Base-by-base conservation (phyloP, 1,140 invertebrate species). In the Cataglyphis hispanica region DNA sequence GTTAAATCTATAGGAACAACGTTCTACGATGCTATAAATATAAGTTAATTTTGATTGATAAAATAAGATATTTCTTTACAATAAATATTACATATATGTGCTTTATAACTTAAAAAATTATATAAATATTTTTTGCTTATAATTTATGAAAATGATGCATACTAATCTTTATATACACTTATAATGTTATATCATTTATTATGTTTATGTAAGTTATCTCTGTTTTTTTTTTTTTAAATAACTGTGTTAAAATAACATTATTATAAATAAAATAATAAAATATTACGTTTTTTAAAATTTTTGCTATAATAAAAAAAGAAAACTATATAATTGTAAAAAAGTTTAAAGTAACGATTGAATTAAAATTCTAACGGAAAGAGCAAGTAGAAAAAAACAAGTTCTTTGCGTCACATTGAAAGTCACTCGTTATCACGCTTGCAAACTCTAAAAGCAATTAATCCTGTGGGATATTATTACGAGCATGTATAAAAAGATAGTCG, bases 371-470 rank as follows among this genome's bases (percentile, higher is more conserved):
- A 69, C 10, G 22, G 16, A 56, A 80, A 25, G 8, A 37, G 61
- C 31, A 69, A 50, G 2, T 46, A 31, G 5, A 19, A 66, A 53
- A 67, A 40, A 5, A 67, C 27, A 8, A 56, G 46, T 16, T 10
- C 4, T 77, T 40, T 27, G 31, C 13, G 1, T 70, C 27, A 56
- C 27, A 8, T 25, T 0, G 11, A 27, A 13, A 78, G 31, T 58
- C 50, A 34, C 22, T 2, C 10, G 10, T 81, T 69, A 43, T 2
- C 7, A 40, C 34, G n/a, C 16, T 46, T 16, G 6, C 31, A 25
- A 81, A 81, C 25, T 34, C 22, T 31, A 16, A 66, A 66, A 50
- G 22, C 50, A 88, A 88, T 88, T 88, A 88, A 87, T 67, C 46
- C n/a, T 1, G 8, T n/a, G 40, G 53, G 50, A 85, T 74, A 56